These are phyloP conservation scores for Nautilus pompilius DNA, from an alignment of 1,140 invertebrate species.

Conservation along the genomic window DNA sequence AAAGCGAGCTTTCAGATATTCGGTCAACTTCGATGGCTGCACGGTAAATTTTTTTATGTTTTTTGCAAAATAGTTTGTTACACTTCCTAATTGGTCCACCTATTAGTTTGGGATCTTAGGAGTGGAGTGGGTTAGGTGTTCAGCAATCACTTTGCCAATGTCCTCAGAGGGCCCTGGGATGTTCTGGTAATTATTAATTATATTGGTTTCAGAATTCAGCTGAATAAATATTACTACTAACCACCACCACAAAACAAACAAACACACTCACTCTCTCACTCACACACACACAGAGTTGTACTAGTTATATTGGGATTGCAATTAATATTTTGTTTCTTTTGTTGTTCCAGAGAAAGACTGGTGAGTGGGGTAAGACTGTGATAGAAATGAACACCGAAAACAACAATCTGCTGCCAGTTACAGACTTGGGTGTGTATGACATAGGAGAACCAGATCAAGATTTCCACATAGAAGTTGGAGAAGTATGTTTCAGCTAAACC, in stretches of 20 bases:
- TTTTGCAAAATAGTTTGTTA: not conserved
- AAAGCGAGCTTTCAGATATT: conserved; percentile 64
- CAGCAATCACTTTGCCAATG: too few relatives aligned
- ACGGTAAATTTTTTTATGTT: conserved; percentile 62
- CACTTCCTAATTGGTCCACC: too few relatives aligned
- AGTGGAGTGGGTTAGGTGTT: too few relatives aligned
- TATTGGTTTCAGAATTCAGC: too few relatives aligned
- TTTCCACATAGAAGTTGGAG: conserved; percentile 77
- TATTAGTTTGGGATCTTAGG: too few relatives aligned
- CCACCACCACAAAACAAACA: not conserved
- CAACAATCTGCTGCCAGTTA: conserved; percentile 68
- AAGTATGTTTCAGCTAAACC: conserved; percentile 68
- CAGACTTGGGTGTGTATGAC: conserved; percentile 75
- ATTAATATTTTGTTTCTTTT: not conserved
- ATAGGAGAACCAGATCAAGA: conserved; percentile 70
- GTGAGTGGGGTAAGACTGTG: conserved; percentile 69
- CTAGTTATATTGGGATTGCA: not conserved
- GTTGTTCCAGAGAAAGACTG: conserved; percentile 58
- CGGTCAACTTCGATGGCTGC: conserved; percentile 72
- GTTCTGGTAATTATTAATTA: too few relatives aligned
- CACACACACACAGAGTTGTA: not conserved
- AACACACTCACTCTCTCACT: not conserved
- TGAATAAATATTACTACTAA: too few relatives aligned
- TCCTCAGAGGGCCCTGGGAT: too few relatives aligned
- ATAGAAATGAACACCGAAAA: conserved; percentile 75